These are phyloP conservation scores for Enteromius afrohamiltoni DNA, from an alignment of 2,797 vertebrate species.

Conservation along the genomic window DNA sequence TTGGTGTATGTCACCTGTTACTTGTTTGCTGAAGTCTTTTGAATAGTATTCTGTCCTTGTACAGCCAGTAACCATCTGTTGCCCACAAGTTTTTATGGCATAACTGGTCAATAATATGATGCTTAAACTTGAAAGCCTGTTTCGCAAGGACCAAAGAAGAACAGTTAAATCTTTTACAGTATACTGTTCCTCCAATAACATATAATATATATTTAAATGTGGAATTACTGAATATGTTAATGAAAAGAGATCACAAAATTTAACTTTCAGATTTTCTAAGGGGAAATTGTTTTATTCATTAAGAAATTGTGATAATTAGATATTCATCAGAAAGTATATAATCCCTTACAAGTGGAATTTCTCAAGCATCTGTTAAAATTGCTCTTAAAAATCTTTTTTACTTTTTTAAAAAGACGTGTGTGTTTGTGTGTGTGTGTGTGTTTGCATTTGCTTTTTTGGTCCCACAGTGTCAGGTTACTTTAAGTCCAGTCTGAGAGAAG, in stretches of 20 bases:
- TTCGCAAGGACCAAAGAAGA: background rate
- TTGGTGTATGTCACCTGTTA: conserved; percentile 20
- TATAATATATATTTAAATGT: background rate
- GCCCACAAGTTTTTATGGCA: conserved; percentile 22
- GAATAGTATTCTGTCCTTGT: conserved; percentile 24
- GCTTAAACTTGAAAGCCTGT: conserved; percentile 7
- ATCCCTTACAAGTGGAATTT: background rate
- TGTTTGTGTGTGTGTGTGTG: conserved; percentile 26
- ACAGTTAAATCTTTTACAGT: background rate
- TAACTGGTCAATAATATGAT: background rate
- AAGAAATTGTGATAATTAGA: background rate
- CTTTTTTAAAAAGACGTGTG: background rate
- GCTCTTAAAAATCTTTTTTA: background rate
- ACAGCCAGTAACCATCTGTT: conserved; percentile 46
- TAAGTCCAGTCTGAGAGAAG: conserved; percentile 36
- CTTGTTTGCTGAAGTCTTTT: conserved; percentile 48
- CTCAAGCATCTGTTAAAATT: background rate
- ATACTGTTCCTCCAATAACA: background rate
- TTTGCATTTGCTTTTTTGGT: conserved; percentile 19
- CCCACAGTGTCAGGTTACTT: conserved; percentile 47
- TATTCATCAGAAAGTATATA: background rate
- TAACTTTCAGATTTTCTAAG: background rate
- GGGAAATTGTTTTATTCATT: background rate
- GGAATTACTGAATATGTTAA: background rate
- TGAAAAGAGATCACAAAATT: background rate